Evolutionary conservation across 2,113 vertebrate species (phyloP).

Genomic region (Onychostruthus taczanowskii): DNA sequence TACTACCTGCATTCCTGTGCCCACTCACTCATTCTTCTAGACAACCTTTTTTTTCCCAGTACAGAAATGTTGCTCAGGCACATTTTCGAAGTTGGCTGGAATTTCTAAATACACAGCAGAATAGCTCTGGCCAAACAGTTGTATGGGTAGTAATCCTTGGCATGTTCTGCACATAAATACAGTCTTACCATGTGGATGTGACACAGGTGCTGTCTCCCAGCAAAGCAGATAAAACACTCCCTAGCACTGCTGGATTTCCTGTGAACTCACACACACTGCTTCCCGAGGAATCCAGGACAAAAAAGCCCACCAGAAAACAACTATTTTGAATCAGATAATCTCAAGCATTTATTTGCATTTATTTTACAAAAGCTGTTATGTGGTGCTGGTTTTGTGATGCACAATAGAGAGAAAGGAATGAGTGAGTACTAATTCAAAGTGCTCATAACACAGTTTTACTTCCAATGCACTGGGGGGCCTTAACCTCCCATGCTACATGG

Average conservation of each 20-base stretch:
- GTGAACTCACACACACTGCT: background rate
- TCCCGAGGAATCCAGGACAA: background rate
- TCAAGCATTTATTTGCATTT: background rate
- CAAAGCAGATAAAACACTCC: background rate
- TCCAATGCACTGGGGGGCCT: background rate
- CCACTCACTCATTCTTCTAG: background rate
- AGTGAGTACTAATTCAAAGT: background rate
- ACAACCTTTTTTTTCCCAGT: background rate
- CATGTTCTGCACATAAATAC: background rate
- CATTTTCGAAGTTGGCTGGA: background rate
- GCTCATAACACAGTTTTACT: background rate
- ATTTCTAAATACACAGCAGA: background rate
- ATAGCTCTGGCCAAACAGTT: background rate
- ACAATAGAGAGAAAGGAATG: background rate
- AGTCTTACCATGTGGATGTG: background rate
- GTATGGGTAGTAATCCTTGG: background rate
- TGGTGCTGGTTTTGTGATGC: background rate
- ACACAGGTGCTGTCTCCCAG: background rate
- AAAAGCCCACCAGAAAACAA: background rate
- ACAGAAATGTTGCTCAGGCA: background rate
- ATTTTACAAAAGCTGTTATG: background rate
- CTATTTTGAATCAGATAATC: background rate
- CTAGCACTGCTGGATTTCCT: background rate
- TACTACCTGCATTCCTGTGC: background rate
- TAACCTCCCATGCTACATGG: too few relatives aligned